Percentiles rank a stretch among this genome's conserved stretches.
Conservation (phyloP, 1,140 invertebrate species). For the Drosophila persimilis region DNA sequence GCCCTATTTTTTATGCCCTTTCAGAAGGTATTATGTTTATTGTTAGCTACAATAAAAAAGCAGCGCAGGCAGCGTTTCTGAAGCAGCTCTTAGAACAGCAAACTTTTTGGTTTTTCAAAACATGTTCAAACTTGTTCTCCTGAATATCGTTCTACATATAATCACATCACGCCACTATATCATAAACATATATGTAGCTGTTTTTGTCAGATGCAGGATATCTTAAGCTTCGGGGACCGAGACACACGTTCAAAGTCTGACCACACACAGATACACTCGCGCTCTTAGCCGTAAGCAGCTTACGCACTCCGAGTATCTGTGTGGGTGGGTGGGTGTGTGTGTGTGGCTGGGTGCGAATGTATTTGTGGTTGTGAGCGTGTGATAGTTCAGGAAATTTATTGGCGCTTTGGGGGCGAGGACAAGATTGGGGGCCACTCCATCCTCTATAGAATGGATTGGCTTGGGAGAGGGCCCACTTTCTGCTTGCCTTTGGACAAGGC, state of each 20-base stretch:
- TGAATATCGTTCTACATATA: too few relatives aligned
- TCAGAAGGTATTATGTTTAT: too few relatives aligned
- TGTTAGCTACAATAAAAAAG: too few relatives aligned
- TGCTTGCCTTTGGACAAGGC: constrained; percentile 32
- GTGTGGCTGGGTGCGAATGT: constrained; percentile 2
- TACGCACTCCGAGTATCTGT: constrained; percentile 47
- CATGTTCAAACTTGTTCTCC: too few relatives aligned
- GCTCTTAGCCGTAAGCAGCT: constrained; percentile 61
- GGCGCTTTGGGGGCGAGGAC: constrained; percentile 60
- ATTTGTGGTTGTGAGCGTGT: constrained; percentile 54
- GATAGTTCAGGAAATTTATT: constrained; percentile 79
- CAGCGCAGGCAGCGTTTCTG: too few relatives aligned
- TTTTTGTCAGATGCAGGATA: too few relatives aligned
- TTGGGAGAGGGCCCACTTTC: too few relatives aligned
- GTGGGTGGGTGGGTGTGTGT: constrained; percentile 36
- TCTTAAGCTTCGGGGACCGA: neutral
- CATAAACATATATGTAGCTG: too few relatives aligned
- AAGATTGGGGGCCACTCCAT: neutral
- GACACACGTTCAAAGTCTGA: constrained; percentile 55
- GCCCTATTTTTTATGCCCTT: constrained; percentile 21
- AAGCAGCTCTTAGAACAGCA: too few relatives aligned
- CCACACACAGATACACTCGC: constrained; percentile 45
- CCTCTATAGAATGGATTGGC: neutral
- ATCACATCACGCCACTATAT: too few relatives aligned
- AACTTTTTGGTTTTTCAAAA: too few relatives aligned